Conservation (phyloP, 2,888 invertebrate genomes). For the Drosophila mercatorum region DNA sequence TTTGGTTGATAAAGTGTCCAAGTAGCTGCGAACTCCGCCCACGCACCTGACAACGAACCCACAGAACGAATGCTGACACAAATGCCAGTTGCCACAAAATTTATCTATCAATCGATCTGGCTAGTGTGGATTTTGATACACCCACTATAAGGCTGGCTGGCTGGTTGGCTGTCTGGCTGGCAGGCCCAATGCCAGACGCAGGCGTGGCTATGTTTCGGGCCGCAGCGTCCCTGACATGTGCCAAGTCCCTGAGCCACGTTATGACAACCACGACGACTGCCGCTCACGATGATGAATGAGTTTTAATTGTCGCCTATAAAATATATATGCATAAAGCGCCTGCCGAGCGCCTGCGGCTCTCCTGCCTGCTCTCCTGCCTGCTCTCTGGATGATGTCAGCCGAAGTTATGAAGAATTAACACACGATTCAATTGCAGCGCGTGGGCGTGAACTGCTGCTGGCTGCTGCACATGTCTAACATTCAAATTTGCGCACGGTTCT, state of each 20-base stretch:
- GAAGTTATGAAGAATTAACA: slow-evolving; percentile 76
- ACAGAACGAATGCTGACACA: slow-evolving; percentile 64
- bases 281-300: slow-evolving; percentile 76
- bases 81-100: slow-evolving; percentile 74
- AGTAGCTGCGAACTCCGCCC: slow-evolving; percentile 68
- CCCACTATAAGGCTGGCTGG: slow-evolving; percentile 47
- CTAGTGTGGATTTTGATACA: slow-evolving; percentile 59
- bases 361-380: slow-evolving; percentile 42
- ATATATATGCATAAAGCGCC: slow-evolving; percentile 55
- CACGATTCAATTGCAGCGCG: slow-evolving; percentile 48
- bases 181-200: slow-evolving; percentile 68
- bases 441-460: slow-evolving; percentile 38
- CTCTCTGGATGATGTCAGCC: slow-evolving; percentile 77
- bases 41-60: slow-evolving; percentile 70
- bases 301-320: slow-evolving; percentile 80
- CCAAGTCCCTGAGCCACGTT: slow-evolving; percentile 50
- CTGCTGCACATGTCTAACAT: slow-evolving; percentile 74
- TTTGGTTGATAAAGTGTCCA: slow-evolving; percentile 70
- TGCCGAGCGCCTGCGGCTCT: slow-evolving; percentile 45
- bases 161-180: slow-evolving; percentile 1
- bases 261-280: slow-evolving; percentile 60
- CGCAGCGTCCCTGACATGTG: slow-evolving; percentile 65
- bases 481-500: slow-evolving; percentile 64
- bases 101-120: slow-evolving; percentile 80
- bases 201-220: slow-evolving; percentile 61